Percentiles rank a stretch among this genome's conserved stretches.
Conservation (phyloP, 2,113 vertebrate species). For the Sinocyclocheilus maitianheensis region DNA sequence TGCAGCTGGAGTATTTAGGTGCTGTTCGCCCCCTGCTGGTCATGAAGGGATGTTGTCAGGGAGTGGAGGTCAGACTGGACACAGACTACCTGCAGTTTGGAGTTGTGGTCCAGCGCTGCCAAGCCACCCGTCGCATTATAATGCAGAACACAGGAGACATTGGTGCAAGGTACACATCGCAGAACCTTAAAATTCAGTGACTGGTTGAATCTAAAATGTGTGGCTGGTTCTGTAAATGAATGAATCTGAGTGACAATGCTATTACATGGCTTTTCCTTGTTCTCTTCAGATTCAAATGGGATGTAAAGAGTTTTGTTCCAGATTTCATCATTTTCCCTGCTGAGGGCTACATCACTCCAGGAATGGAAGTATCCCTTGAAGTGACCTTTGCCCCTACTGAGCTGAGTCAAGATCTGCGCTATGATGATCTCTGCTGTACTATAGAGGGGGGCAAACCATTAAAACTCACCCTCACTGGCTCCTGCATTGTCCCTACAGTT, state of each 20-base stretch:
- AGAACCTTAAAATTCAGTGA: not conserved
- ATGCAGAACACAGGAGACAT: slow-evolving; percentile 82
- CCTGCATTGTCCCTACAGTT: slow-evolving; percentile 71
- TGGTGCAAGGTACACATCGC: slow-evolving; percentile 73
- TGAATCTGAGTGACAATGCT: not conserved
- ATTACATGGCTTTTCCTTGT: slow-evolving; percentile 13
- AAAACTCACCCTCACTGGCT: slow-evolving; percentile 78
- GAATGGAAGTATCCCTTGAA: slow-evolving; percentile 77
- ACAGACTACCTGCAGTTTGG: slow-evolving; percentile 84
- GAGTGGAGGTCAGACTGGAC: slow-evolving; percentile 79
- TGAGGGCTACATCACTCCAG: slow-evolving; percentile 81
- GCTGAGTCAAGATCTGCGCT: slow-evolving; percentile 71
- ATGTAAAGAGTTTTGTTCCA: slow-evolving; percentile 71
- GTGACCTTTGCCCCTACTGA: slow-evolving; percentile 78
- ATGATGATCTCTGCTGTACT: slow-evolving; percentile 76
- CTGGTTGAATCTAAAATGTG: not conserved
- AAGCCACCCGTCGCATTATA: slow-evolving; percentile 68
- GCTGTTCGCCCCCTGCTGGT: slow-evolving; percentile 77
- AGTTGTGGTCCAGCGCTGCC: slow-evolving; percentile 75
- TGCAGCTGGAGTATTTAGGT: slow-evolving; percentile 76
- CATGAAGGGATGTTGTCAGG: slow-evolving; percentile 83
- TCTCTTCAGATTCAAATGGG: slow-evolving; percentile 83
- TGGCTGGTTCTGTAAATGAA: not conserved
- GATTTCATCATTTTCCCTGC: slow-evolving; percentile 79
- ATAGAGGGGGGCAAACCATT: slow-evolving; percentile 75